Evolutionary conservation across 2,888 invertebrate genomes (phyloP).

Genomic region (Trachelus tabidus): DNA sequence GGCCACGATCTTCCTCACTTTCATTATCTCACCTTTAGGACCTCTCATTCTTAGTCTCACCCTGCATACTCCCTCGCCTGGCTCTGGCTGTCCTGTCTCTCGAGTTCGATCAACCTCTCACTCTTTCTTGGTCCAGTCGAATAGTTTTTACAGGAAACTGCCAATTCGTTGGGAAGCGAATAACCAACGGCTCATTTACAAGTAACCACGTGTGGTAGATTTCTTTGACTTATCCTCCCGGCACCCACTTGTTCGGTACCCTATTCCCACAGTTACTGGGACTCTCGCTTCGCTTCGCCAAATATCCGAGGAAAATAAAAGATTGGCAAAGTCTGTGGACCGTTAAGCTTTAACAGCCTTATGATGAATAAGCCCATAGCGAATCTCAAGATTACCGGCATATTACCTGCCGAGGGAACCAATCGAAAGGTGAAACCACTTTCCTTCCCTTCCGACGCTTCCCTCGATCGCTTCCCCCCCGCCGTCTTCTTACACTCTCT

Average conservation of each 20-base stretch:
- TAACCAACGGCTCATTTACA: not conserved
- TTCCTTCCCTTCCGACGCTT: not conserved
- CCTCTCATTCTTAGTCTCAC: not conserved
- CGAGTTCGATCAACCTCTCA: not conserved
- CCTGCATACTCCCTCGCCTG: not conserved
- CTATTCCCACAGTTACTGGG: not conserved
- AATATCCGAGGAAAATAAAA: slow-evolving; percentile 17
- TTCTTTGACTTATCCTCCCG: not conserved
- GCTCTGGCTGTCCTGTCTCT: not conserved
- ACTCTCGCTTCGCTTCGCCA: slow-evolving; percentile 15
- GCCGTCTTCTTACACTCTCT: not conserved
- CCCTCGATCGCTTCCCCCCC: not conserved
- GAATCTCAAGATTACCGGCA: slow-evolving; percentile 19
- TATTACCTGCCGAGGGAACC: slow-evolving; percentile 14
- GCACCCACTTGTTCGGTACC: not conserved
- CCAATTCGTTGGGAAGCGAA: not conserved
- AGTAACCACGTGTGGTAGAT: not conserved
- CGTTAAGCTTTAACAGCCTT: slow-evolving; percentile 21
- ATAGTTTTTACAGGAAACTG: not conserved
- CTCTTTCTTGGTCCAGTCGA: not conserved
- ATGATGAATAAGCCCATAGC: slow-evolving; percentile 22
- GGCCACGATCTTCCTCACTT: slow-evolving; percentile 12
- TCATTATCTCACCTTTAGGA: not conserved
- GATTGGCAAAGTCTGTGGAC: slow-evolving; percentile 15
- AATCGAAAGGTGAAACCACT: slow-evolving; percentile 4